Percentiles rank a stretch among this genome's conserved stretches.
Conservation (phyloP, 2,888 invertebrate genomes). For the Cheilosia variabilis region DNA sequence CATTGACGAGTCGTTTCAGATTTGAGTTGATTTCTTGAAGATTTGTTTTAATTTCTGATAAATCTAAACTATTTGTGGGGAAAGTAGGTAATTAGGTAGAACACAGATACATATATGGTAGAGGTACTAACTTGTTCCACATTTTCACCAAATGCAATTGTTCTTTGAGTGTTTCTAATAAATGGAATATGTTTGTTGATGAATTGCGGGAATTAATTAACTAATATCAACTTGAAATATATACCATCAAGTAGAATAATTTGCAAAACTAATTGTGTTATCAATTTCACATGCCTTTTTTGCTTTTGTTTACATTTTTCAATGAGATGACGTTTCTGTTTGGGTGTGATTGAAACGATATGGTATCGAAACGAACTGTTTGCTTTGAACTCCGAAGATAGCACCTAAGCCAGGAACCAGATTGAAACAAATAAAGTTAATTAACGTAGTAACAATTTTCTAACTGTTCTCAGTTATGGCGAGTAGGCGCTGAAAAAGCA, state of each 20-base stretch:
- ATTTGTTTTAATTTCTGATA: slow-evolving; percentile 46
- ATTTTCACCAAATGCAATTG: slow-evolving; percentile 5
- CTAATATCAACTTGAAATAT: not conserved
- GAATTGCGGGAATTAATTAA: not conserved
- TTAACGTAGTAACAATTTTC: no score
- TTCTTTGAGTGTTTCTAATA: not conserved
- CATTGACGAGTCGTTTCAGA: slow-evolving; percentile 23
- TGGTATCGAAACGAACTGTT: slow-evolving; percentile 31
- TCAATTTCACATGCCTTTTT: slow-evolving; percentile 5
- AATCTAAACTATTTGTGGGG: slow-evolving; percentile 35
- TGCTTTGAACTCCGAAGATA: not conserved
- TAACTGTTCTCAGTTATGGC: no score
- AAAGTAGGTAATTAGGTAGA: not conserved
- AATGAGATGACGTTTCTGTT: slow-evolving; percentile 28
- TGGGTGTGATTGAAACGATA: not conserved
- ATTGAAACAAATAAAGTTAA: no score
- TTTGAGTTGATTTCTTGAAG: slow-evolving; percentile 39
- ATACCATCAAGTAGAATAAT: not conserved
- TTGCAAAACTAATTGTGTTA: slow-evolving; percentile 6
- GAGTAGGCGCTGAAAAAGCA: no score
- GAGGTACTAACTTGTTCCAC: slow-evolving; percentile 27
- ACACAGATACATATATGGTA: no score
- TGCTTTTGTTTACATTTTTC: slow-evolving; percentile 48
- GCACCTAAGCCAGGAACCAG: no score
- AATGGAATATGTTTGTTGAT: not conserved